These are phyloP conservation scores for Lacerta bilineata DNA, from an alignment of 2,797 vertebrate genomes.

Conservation along the genomic window DNA sequence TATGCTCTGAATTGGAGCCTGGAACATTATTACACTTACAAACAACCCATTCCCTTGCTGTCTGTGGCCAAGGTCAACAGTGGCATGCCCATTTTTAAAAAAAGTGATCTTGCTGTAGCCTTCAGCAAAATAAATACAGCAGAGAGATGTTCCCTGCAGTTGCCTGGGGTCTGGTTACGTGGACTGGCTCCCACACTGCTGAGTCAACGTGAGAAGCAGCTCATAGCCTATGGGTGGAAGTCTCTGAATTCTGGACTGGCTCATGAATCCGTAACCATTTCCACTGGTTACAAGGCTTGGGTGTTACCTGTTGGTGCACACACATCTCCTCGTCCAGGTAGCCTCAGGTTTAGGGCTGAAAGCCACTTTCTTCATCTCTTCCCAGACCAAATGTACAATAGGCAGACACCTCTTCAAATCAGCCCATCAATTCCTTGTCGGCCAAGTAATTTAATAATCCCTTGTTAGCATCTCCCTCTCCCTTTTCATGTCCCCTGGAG, in stretches of 20 bases:
- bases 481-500: background rate
- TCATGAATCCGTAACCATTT: background rate
- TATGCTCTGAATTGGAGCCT: background rate
- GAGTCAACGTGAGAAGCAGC: background rate
- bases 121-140: background rate
- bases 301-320: background rate
- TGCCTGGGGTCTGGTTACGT: background rate
- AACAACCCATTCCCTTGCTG: conserved; percentile 14
- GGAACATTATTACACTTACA: background rate
- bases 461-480: background rate
- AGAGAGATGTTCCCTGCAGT: background rate
- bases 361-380: background rate
- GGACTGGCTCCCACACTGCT: background rate
- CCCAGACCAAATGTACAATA: background rate
- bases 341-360: background rate
- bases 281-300: background rate
- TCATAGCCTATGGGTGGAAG: background rate
- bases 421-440: background rate
- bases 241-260: background rate
- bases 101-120: background rate
- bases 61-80: background rate
- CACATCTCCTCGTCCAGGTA: background rate
- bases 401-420: background rate
- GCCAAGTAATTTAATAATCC: background rate
- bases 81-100: background rate